These are phyloP conservation scores for Bombus sibiricus DNA, from an alignment of 1,140 invertebrate species.

Conservation along the genomic window DNA sequence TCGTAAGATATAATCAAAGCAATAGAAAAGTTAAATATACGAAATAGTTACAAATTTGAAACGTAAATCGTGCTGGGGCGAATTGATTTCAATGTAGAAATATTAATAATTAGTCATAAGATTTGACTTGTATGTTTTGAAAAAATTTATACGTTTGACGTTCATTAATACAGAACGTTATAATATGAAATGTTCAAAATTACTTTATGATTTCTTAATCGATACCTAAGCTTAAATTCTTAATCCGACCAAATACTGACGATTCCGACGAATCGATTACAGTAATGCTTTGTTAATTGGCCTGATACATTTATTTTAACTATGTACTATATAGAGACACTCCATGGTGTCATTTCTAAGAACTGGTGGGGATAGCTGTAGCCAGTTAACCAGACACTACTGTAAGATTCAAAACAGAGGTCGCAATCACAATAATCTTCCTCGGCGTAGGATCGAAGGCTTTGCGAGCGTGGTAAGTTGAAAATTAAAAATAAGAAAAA, in stretches of 20 bases:
- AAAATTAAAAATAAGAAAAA: background rate
- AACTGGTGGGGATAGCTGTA: background rate
- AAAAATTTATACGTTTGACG: background rate
- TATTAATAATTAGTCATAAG: background rate
- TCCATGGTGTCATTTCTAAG: background rate
- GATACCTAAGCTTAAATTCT: conserved; percentile 12
- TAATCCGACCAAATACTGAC: conserved; percentile 12
- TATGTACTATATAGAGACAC: background rate
- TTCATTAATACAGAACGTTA: background rate
- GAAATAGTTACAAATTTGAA: background rate
- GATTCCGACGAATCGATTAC: background rate
- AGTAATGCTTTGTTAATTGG: background rate
- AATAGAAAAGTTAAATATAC: conserved; percentile 11
- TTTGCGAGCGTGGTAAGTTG: conserved; percentile 19
- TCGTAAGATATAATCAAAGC: conserved; percentile 1
- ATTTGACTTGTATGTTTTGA: background rate
- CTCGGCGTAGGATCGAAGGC: background rate
- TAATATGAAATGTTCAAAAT: conserved; percentile 10
- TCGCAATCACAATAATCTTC: conserved; percentile 2
- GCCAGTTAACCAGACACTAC: background rate
- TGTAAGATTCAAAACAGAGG: conserved; percentile 17
- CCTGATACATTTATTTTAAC: background rate
- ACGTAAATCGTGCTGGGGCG: background rate
- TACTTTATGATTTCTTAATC: conserved; percentile 1
- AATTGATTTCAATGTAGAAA: background rate